These are phyloP conservation scores for Odontamblyopus rebecca DNA, from an alignment of 2,797 vertebrate species.

Conservation along the genomic window DNA sequence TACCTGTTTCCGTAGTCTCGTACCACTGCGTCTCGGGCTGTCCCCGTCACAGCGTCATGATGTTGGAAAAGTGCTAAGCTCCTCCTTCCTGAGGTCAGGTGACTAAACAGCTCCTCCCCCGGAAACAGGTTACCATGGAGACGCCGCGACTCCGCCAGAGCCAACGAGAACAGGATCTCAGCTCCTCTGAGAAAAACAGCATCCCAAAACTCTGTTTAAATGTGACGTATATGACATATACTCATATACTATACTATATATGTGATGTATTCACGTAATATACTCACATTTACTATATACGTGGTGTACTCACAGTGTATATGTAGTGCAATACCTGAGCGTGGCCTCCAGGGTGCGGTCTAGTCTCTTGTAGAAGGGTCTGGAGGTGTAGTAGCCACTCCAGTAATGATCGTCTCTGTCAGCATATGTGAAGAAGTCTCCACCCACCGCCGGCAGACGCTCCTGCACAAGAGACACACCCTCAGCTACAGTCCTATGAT, in stretches of 20 bases:
- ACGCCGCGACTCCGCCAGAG: constrained; percentile 80
- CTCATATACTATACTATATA: no score
- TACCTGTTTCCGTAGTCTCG: constrained; percentile 90
- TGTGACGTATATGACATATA: no score
- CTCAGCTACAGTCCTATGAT: not conserved
- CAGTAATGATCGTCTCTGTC: constrained; percentile 95
- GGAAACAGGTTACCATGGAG: constrained; percentile 72
- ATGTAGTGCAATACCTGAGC: constrained; percentile 15
- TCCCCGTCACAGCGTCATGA: constrained; percentile 91
- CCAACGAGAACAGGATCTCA: constrained; percentile 88
- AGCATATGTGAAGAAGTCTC: constrained; percentile 95
- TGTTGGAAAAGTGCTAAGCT: constrained; percentile 91
- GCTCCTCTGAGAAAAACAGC: constrained; percentile 76
- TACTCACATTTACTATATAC: no score
- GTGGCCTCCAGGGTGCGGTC: constrained; percentile 85
- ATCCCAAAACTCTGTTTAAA: not conserved
- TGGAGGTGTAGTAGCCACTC: constrained; percentile 94
- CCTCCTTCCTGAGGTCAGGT: constrained; percentile 81
- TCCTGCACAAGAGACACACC: not conserved
- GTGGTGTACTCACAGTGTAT: no score
- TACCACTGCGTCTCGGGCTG: constrained; percentile 87
- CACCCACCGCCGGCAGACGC: constrained; percentile 79
- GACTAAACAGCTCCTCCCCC: constrained; percentile 73
- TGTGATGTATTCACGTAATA: no score
- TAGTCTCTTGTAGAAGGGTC: constrained; percentile 90